A percentile compares a stretch with the other conserved stretches of the same genome.
These are phyloP conservation scores for Nemurella pictetii DNA, from an alignment of 2,888 invertebrate genomes.

Conservation along the genomic window DNA sequence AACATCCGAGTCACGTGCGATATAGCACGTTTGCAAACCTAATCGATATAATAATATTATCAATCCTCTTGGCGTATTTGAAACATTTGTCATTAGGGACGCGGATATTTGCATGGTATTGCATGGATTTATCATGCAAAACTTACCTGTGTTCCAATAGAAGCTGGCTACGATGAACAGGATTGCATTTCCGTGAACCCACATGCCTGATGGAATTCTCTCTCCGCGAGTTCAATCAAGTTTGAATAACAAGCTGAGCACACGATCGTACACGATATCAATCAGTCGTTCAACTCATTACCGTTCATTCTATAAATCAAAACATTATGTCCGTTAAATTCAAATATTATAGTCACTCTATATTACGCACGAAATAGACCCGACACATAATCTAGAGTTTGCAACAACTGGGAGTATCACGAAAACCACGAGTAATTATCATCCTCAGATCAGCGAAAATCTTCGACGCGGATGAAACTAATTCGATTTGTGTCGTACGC, in stretches of 20 bases:
- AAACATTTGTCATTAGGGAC: constrained; percentile 25
- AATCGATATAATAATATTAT: constrained; percentile 16
- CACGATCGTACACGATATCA: neutral
- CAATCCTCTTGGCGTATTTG: constrained; percentile 16
- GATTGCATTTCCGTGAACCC: neutral
- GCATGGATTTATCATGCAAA: neutral
- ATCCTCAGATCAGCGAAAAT: neutral
- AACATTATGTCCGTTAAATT: neutral
- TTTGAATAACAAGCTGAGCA: neutral
- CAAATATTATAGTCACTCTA: neutral
- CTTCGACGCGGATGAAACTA: neutral
- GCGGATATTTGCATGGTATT: neutral
- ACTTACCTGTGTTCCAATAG: constrained; percentile 21
- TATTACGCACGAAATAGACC: neutral
- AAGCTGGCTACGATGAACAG: constrained; percentile 1
- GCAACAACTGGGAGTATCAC: neutral
- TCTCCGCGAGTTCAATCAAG: neutral
- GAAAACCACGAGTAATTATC: neutral
- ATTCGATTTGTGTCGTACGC: neutral
- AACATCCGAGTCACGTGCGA: constrained; percentile 12
- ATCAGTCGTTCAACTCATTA: constrained; percentile 10
- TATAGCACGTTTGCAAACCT: constrained; percentile 8
- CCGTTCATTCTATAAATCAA: constrained; percentile 19
- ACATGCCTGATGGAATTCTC: constrained; percentile 13
- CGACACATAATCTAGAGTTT: neutral